These are phyloP conservation scores for Noctua janthe DNA, from an alignment of 2,888 invertebrate species.

Conservation along the genomic window DNA sequence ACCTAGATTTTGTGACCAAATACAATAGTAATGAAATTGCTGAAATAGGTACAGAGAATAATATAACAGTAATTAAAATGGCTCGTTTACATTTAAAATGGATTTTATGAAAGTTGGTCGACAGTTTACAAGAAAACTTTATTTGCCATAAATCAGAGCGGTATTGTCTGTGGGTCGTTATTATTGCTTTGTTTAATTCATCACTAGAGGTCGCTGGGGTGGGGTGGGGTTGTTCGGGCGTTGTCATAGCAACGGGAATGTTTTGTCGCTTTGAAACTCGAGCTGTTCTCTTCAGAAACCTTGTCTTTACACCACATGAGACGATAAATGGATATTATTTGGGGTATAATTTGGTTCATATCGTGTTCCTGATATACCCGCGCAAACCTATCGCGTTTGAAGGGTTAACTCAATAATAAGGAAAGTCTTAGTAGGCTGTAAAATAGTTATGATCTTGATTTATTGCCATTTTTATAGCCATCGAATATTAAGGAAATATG, in stretches of 20 bases:
- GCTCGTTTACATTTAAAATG: slow-evolving; percentile 47
- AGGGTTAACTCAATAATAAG: slow-evolving; percentile 6
- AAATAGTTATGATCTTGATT: slow-evolving; percentile 6
- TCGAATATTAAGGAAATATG: background rate
- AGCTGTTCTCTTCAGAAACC: slow-evolving; percentile 20
- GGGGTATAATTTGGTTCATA: slow-evolving; percentile 16
- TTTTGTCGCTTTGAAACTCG: slow-evolving; percentile 46
- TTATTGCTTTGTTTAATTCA: slow-evolving; percentile 59
- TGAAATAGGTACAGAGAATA: slow-evolving; percentile 15
- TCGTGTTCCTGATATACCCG: background rate
- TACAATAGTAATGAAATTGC: slow-evolving; percentile 4
- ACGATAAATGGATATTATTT: slow-evolving; percentile 24
- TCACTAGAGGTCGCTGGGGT: slow-evolving; percentile 27
- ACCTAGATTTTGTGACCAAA: slow-evolving; percentile 1
- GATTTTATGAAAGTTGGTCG: slow-evolving; percentile 40
- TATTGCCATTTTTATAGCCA: background rate
- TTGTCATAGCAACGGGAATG: slow-evolving; percentile 45
- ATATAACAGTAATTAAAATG: slow-evolving; percentile 31
- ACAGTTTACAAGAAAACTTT: slow-evolving; percentile 52
- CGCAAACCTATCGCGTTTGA: background rate
- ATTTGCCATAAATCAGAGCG: slow-evolving; percentile 55
- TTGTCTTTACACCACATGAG: slow-evolving; percentile 4
- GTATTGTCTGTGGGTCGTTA: slow-evolving; percentile 57
- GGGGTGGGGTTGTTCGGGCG: slow-evolving; percentile 34
- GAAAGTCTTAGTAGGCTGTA: background rate